Evolutionary conservation across 2,888 invertebrate species (phyloP), one percentile per base, ranked within the genome.

Genomic region (Boloria euphrosyne): DNA sequence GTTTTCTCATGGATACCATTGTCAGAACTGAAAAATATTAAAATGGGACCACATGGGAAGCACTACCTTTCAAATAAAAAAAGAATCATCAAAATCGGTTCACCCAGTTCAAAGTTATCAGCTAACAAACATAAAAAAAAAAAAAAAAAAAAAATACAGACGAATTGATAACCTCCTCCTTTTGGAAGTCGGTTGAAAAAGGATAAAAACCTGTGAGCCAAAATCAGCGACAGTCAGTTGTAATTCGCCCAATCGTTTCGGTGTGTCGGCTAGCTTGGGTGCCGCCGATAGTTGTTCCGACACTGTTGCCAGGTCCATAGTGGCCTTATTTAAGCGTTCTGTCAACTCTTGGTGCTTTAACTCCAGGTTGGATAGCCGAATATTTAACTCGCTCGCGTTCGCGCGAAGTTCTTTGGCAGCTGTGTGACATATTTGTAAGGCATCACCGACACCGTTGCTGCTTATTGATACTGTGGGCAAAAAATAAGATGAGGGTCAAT

Each of bases 361-460:
- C 69, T 94, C 94, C 46, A 96, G 82, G 69, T 93, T 93, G 1
- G 89, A 89, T 18, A 96, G 83, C 74, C 94, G 93, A 58, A 81
- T 82, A 73, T 92, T 93, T 61, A 96, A 89, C 61, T 90, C 88
- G 38, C 93, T 95, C 74, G 95, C 95, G 82, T 96, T 96, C 71
- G 94, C 94, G 69, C 94, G 93, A 52, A 96, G 86, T 74, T 94
- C 94, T 78, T 94, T 94, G 13, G 95, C 94, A 7, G 95, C 92
- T 13, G 95, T 94, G 80, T 96, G 95, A 82, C 95, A 96, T 78
- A 94, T 92, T 84, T 96, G 96, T 60, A 96, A 82, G 2, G 94
- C 94, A 80, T 95, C 95, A 60, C 95, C 95, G 73, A 95, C 94
- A 67, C 94, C 93, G 81, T 94, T 94, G 82, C 94, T 95, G 78